phyloP scores from a whole-genome alignment of 1,140 invertebrate species.

The Temnothorax nylanderi region DNA sequence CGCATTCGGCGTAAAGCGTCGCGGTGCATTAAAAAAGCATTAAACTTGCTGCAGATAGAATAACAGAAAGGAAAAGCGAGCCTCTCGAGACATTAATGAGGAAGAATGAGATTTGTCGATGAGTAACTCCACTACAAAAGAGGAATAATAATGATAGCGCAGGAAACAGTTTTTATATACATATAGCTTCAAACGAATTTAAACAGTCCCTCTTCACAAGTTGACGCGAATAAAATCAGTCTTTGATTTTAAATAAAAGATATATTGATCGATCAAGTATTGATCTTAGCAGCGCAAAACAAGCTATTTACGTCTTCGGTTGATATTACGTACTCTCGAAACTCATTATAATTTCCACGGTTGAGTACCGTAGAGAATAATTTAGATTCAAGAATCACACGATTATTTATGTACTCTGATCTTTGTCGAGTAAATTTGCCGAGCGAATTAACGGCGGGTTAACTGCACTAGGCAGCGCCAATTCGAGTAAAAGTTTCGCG shows the following conservation, averaged over 20 bases:
- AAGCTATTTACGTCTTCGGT: not conserved
- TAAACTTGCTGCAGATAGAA: slow-evolving; percentile 1
- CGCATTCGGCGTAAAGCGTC: slow-evolving; percentile 27
- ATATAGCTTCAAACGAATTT: not conserved
- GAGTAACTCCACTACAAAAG: slow-evolving; percentile 19
- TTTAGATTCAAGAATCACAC: not conserved
- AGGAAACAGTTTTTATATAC: not conserved
- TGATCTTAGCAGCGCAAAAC: not conserved
- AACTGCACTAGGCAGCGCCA: slow-evolving; percentile 36
- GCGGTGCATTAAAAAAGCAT: slow-evolving; percentile 22
- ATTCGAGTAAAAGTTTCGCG: slow-evolving; percentile 69
- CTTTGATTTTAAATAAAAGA: not conserved
- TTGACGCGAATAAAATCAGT: not conserved
- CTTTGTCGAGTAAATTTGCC: not conserved
- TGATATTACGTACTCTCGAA: not conserved
- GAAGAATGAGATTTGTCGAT: slow-evolving; percentile 9
- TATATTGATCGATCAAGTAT: not conserved
- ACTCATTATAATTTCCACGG: not conserved
- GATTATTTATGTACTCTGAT: not conserved
- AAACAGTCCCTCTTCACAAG: not conserved
- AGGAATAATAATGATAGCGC: slow-evolving; percentile 8
- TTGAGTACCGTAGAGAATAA: not conserved
- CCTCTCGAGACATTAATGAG: not conserved
- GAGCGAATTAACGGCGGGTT: not conserved
- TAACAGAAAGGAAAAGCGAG: slow-evolving; percentile 23